These are phyloP conservation scores for Euzophera pinguis DNA, from an alignment of 2,888 invertebrate species.

Conservation along the genomic window DNA sequence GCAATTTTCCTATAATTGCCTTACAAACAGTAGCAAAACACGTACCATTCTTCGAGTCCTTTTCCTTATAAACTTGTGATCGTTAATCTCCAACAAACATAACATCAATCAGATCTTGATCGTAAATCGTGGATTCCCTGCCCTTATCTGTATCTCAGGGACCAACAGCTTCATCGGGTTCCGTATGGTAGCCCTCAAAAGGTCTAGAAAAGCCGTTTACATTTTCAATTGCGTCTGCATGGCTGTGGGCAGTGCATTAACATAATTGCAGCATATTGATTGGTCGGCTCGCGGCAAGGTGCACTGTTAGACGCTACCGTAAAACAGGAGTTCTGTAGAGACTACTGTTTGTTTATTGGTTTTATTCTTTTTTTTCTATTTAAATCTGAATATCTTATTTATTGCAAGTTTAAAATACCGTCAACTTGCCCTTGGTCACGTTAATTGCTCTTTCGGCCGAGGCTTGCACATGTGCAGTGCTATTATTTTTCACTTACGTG, in stretches of 20 bases:
- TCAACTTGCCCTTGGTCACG: too few relatives aligned
- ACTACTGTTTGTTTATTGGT: too few relatives aligned
- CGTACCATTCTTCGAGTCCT: background rate
- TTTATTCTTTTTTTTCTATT: background rate
- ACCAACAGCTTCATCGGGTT: slow-evolving; percentile 24
- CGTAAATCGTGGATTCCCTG: background rate
- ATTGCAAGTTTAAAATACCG: too few relatives aligned
- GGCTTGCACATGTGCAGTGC: too few relatives aligned
- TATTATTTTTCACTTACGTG: too few relatives aligned
- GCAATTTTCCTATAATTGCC: background rate
- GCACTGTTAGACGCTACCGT: slow-evolving; percentile 37
- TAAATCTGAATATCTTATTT: too few relatives aligned
- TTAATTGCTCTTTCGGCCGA: too few relatives aligned
- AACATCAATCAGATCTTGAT: background rate
- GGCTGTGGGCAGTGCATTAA: slow-evolving; percentile 67
- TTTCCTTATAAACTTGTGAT: background rate
- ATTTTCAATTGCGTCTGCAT: slow-evolving; percentile 61
- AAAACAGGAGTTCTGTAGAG: slow-evolving; percentile 31
- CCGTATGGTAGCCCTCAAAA: slow-evolving; percentile 41
- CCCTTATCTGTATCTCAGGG: background rate
- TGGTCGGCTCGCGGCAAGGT: slow-evolving; percentile 51
- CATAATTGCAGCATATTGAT: slow-evolving; percentile 77
- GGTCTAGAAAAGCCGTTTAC: slow-evolving; percentile 52
- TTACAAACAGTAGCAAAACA: too few relatives aligned
- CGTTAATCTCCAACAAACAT: background rate